Base-by-base conservation (phyloP, 2,888 invertebrate genomes). In the Dryadula phaetusa region DNA sequence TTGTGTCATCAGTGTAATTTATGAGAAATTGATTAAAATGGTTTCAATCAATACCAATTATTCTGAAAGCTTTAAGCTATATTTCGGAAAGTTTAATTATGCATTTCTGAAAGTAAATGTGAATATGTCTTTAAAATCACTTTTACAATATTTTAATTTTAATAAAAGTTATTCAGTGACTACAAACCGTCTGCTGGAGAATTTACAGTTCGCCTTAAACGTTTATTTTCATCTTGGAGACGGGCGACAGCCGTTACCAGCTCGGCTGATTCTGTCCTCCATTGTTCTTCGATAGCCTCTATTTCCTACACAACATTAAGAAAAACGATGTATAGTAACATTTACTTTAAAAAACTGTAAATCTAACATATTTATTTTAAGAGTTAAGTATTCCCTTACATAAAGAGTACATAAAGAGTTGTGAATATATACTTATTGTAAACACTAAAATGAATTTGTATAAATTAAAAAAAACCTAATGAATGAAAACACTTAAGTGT, bases 251-350 rank as follows among this genome's bases (percentile, higher is more conserved):
- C 95, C 10, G 96, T 94, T 60, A 97, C 95, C 77, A 99, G 92
- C 75, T 99, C 98, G 69, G 97, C 96, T 0, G 98, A 98, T 91
- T 99, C 99, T 52, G 95, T 95, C 73, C 97, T 95, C 98, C 99
- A 99, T 86, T 98, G 97, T 78, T 99, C 99, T 85, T 99, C 99
- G 69, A 99, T 98, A 74, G 97, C 96, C 90, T 99, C 99, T 82
- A 99, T 91, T 93, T 99, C 99, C 98, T 98, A 28, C 10, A 71
- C 46, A 72, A 40, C 7, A 28, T 25, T 20, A 22, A 37, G 2
- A 47, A 28, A 32, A 62, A 25, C 53, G 20, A 25, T 67, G 10
- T 20, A 22, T 22, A 6, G n/a, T n/a, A n/a, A n/a, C n/a, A 40
- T 28, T 52, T 8, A 28, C n/a, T 25, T n/a, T 34, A 34, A 34